Base-by-base conservation (phyloP, 1,140 invertebrate genomes). In the Drosophila tristis region DNA sequence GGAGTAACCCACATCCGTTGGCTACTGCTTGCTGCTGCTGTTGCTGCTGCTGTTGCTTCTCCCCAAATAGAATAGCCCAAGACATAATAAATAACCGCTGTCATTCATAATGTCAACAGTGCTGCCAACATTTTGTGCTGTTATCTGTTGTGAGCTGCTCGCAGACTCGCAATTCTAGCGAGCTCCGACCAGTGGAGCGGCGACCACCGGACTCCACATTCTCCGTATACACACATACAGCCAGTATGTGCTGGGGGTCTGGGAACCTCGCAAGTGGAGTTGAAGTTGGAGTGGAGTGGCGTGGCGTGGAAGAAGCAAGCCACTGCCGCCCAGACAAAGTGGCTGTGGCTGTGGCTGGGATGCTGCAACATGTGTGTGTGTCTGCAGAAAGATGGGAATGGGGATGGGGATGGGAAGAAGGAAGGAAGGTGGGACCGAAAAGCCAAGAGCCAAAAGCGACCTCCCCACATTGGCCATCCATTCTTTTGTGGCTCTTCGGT, bases 31-130 rank as follows among this genome's bases (percentile, higher is more conserved):
- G 48, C 35, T 15, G 20, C 20, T 29, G 9, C 64, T 20, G 20
- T 23, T 47, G n/a, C 44, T 49, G 31, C 49, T n/a, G 2, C 55
- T 59, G n/a, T 15, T 47, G 23, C 26, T 60, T n/a, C 25, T 11
- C 39, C 39, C 55, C 45, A 58, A 53, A 74, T 63, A 64, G 68
- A 51, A 77, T 74, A 63, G 78, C 56, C 50, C 81, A 80, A 89
- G 84, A 89, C 84, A 89, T 89, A 89, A 89, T 89, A 89, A 89
- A 89, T 89, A 89, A 89, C 84, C 85, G 84, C 80, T 89, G 84
- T 89, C 84, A 89, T 89, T 89, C 84, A 89, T 89, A 89, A 89
- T 89, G 84, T 89, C 84, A 89, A 89, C 84, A 89, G 85, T 84
- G 84, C 82, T 89, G 84, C 84, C 84, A 89, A 89, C 84, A 84